Base-by-base conservation (phyloP, 30 jellyfish, hydroid and myxozoan species). In the Hydractinia echinata region DNA sequence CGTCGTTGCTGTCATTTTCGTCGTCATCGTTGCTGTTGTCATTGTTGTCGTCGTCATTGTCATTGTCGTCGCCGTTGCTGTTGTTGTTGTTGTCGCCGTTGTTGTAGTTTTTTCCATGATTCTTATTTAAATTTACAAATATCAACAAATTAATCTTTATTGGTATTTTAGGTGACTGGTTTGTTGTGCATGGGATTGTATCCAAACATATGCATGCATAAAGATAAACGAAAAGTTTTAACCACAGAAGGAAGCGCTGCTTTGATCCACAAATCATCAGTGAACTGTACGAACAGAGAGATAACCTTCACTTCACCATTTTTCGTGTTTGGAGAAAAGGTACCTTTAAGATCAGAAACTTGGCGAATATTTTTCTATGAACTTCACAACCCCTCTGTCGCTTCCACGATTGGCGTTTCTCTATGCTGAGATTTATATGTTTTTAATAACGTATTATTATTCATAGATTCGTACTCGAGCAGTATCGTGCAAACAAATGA, bases 211-310 rank as follows among this genome's bases (percentile, higher is more conserved):
- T 93, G 96, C 85, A 87, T 93, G 95, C 99, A 93, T 81, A 81
- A 85, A 67, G 96, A 87, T 61, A 93, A 93, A 85, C 62, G 99
- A 72, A 93, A 93, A 60, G 99, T 93, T 7, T 66, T 83, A 58
- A 93, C 99, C 16, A 93, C 99, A 14, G 99, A 87, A 84, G 99
- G 99, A 60, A 93, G 85, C 54, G 67, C 86, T 4, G 99, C 99
- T 4, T 76, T 93, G 14, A 88, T 93, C 20, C 99, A 93, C 87
- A 93, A 93, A 64, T 87, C 99, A 67, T 93, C 99, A 8, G 99
- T 93, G 58, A 88, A 86, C 67, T 93, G 99, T 74, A 67, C 96
- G 44, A 87, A 87, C 86, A 61, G 96, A 53, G 96, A 93, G 71
- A 72, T 87, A 73, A 77, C 82, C 9, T 93, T 87, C 68, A 94